phyloP scores from a whole-genome alignment of 1,140 invertebrate genomes.

The Leptinotarsa undecemlineata region DNA sequence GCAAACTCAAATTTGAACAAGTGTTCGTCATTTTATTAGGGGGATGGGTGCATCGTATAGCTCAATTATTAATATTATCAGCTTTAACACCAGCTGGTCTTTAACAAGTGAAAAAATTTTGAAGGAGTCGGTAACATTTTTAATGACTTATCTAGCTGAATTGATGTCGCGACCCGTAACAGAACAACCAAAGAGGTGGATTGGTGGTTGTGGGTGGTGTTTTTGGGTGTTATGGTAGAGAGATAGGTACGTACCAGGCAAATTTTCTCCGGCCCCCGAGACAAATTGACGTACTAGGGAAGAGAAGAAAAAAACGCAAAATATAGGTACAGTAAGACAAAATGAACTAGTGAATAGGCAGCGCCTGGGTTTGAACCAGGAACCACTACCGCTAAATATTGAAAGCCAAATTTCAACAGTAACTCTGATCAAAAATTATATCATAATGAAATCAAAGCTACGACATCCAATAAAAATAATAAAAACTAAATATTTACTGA shows the following conservation, averaged over 20 bases:
- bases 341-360: conserved; percentile 41
- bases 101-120: conserved; percentile 1
- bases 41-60: conserved; percentile 46
- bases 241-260: conserved; percentile 67
- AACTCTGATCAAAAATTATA: conserved; percentile 50
- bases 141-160: conserved; percentile 9
- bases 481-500: conserved; percentile 50
- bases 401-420: conserved; percentile 51
- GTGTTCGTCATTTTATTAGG: conserved; percentile 53
- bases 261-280: conserved; percentile 71
- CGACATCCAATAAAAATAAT: conserved; percentile 50
- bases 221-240: conserved; percentile 53
- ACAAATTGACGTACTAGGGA: conserved; percentile 74
- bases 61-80: background rate
- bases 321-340: conserved; percentile 55
- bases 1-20: conserved; percentile 40
- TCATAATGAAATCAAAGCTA: conserved; percentile 52
- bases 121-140: conserved; percentile 15
- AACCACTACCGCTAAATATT: conserved; percentile 29
- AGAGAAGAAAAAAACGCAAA: conserved; percentile 61
- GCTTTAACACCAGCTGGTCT: background rate
- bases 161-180: conserved; percentile 43
- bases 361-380: conserved; percentile 15
- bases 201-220: conserved; percentile 52
- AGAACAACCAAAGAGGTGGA: conserved; percentile 53